Evolutionary conservation across 2,113 vertebrate species (phyloP), one percentile per base, ranked within the genome.

Genomic region (Hippocampus abdominalis): DNA sequence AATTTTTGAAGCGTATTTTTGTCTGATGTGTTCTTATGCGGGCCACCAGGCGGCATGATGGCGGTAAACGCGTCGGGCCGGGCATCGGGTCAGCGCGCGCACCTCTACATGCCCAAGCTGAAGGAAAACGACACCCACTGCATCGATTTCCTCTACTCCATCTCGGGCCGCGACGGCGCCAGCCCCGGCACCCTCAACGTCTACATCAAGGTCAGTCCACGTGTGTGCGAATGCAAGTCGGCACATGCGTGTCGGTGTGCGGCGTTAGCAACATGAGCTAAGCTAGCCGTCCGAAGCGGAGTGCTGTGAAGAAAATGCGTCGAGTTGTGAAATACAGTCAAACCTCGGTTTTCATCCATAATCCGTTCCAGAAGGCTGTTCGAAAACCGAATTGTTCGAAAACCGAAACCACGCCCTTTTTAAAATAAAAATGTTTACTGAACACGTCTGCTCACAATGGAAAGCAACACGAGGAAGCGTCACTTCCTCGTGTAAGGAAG

Each of bases 81-180:
- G 20, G 95, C 95, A 0, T 98, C 96, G 0, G 96, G 96, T 25
- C 96, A 98, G 93, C 98, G 96, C 67, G 96, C 96, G 23, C 96
- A 98, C 81, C 91, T 98, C 64, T 93, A 96, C 49, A 89, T 98
- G 86, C 96, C 96, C 0, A 96, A 93, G 0, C 86, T 98, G 76
- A 98, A 98, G 89, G 96, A 98, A 70, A 98, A 98, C 0, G 96
- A 98, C 85, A 98, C 96, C 0, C 96, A 98, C 80, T 98, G 97
- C 91, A 95, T 98, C 48, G 96, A 98, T 82, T 98, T 98, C 91
- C 95, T 97, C 78, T 98, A 98, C 82, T 96, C 95, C 59, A 87
- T 98, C 74, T 93, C 96, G 84, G 97, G 96, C 78, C 89, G 94
- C 0, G 95, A 96, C 73, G 93, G 94, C 27, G 93, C 93, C 2